Conservation (phyloP, 2,797 vertebrate species). For the Myoxocephalus aenaeus region DNA sequence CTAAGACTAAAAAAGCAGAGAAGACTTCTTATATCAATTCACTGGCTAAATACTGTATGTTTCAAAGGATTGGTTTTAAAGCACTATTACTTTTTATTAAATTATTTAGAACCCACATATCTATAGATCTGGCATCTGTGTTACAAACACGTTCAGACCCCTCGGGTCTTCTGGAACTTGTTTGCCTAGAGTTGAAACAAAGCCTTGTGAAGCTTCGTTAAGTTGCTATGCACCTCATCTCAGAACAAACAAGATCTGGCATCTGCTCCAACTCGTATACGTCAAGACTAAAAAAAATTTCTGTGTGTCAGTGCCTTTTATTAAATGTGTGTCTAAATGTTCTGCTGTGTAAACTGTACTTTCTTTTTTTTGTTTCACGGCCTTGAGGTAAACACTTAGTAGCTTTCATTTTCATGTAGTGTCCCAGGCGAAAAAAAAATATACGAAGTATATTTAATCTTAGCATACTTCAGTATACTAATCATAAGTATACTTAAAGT, state of each 20-base stretch:
- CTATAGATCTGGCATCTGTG: slow-evolving; percentile 20
- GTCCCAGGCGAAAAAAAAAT: no score
- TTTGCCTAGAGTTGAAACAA: slow-evolving; percentile 1
- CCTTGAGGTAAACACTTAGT: background rate
- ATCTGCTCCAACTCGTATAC: slow-evolving; percentile 1
- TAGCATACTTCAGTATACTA: no score
- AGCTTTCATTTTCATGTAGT: background rate
- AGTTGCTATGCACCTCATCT: background rate
- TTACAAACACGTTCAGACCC: slow-evolving; percentile 8
- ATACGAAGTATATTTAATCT: no score
- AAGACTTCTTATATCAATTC: slow-evolving; percentile 4
- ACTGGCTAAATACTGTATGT: background rate
- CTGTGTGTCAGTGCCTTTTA: background rate
- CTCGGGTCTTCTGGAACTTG: background rate
- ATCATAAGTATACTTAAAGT: no score
- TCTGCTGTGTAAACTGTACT: slow-evolving; percentile 4
- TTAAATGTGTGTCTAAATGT: background rate
- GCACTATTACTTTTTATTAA: background rate
- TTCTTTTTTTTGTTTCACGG: background rate
- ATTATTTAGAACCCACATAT: slow-evolving; percentile 6
- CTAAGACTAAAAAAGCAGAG: background rate
- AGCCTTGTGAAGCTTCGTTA: background rate
- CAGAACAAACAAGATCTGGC: slow-evolving; percentile 17
- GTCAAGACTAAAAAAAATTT: slow-evolving; percentile 11
- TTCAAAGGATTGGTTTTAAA: slow-evolving; percentile 4